Evolutionary conservation across 2,888 invertebrate genomes (phyloP).

Genomic region (Cotesia congregata): DNA sequence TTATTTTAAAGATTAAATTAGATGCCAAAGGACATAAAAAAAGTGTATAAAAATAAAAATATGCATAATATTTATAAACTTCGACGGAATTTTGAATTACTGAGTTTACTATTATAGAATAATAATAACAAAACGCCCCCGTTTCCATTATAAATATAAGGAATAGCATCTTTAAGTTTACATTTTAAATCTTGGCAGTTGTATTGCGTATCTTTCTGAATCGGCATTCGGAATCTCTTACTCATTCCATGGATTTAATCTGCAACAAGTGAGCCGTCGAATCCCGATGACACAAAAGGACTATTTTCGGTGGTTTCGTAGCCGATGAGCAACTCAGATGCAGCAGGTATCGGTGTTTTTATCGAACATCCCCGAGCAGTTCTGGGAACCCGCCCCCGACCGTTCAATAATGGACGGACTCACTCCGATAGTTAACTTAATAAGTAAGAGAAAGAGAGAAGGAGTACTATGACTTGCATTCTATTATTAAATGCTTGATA

Average conservation of each 20-base stretch:
- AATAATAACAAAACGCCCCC: not conserved
- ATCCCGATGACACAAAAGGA: slow-evolving; percentile 26
- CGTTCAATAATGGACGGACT: not conserved
- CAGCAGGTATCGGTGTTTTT: slow-evolving; percentile 9
- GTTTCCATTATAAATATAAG: not conserved
- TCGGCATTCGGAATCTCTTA: slow-evolving; percentile 10
- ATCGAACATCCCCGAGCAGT: slow-evolving; percentile 10
- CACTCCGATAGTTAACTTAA: not conserved
- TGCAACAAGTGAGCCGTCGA: not conserved
- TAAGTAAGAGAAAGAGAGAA: not conserved
- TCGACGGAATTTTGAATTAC: slow-evolving; percentile 1
- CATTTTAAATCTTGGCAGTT: slow-evolving; percentile 14
- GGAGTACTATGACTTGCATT: slow-evolving; percentile 17
- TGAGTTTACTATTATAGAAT: too few relatives aligned
- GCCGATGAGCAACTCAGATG: not conserved
- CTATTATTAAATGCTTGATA: slow-evolving; percentile 20
- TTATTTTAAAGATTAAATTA: too few relatives aligned
- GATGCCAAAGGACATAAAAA: too few relatives aligned
- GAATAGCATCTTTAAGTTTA: slow-evolving; percentile 24
- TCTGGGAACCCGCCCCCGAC: slow-evolving; percentile 13
- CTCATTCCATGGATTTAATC: not conserved
- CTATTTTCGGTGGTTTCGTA: slow-evolving; percentile 31
- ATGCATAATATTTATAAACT: not conserved
- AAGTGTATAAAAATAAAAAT: too few relatives aligned
- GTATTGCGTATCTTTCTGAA: not conserved